Evolutionary conservation across 2,888 invertebrate genomes (phyloP), one percentile per base, ranked within the genome.

Genomic region (Linnaemya vulpina): DNA sequence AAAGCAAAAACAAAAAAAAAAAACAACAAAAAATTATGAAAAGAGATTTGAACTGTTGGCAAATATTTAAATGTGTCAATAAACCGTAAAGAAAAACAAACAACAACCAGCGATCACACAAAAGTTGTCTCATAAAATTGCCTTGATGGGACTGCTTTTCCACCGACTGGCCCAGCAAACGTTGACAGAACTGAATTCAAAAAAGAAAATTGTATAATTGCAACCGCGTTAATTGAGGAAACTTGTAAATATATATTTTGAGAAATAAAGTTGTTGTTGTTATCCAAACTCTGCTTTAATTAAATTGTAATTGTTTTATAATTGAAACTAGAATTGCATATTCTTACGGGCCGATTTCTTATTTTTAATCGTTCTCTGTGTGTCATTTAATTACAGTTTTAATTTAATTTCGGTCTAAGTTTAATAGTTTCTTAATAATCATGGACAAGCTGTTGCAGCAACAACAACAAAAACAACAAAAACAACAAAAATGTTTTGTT

Each of bases 21-120:
- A 3, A 30, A 30, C 5, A 30, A 30, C 5, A 30, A 79, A 40
- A 46, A 53, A 55, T 55, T 53, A 46, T 46, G 40, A 63, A 71
- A 73, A 79, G 17, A 38, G 58, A 46, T 73, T 73, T 78, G 20
- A 78, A 62, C 51, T 51, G 77, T 43, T 79, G 62, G 70, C 62
- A 78, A 78, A 78, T 70, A 70, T 43, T 70, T 70, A 22, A 63
- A 55, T 55, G 35, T 73, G 65, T 79, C 79, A 79, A 79, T 79
- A 79, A 71, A 71, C 55, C 71, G 46, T 35, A 46, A n/a, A 30
- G 30, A 30, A 30, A 30, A 30, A 30, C 2, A 30, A 63, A 49
- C 25, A 62, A 62, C 38, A 25, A 20, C 17, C 38, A 25, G 15
- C 17, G 20, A 51, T 40, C 60, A 17, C 38, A 62, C 40, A 70